phyloP scores from a whole-genome alignment of 2,888 invertebrate genomes.

The Leistus spinibarbis region DNA sequence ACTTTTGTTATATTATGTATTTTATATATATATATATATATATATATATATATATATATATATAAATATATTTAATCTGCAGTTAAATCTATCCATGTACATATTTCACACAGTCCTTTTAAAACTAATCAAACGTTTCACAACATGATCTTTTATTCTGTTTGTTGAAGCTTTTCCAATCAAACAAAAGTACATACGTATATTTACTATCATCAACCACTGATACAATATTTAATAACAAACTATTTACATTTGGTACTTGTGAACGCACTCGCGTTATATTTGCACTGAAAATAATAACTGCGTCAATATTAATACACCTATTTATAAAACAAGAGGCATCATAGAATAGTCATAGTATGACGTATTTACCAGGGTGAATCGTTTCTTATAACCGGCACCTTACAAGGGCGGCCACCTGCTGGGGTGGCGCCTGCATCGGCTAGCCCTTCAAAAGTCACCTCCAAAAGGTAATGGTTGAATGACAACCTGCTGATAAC shows the following conservation, averaged over 20 bases:
- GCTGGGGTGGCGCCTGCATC: not conserved
- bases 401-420: not conserved
- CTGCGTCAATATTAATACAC: slow-evolving; percentile 13
- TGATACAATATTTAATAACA: slow-evolving; percentile 25
- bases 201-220: not conserved
- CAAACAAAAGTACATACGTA: not conserved
- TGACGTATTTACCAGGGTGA: not conserved
- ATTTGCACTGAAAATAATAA: slow-evolving; percentile 17
- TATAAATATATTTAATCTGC: too few species aligned
- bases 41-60: too few species aligned
- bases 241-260: slow-evolving; percentile 19
- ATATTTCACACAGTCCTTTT: too few species aligned
- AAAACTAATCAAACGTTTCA: too few species aligned
- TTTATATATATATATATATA: too few species aligned
- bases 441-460: not conserved
- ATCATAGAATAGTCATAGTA: not conserved
- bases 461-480: not conserved
- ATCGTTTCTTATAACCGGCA: not conserved
- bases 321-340: slow-evolving; percentile 17
- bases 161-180: not conserved
- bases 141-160: not conserved
- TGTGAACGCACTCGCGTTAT: not conserved
- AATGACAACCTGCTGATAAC: not conserved
- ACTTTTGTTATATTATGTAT: too few species aligned
- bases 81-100: too few species aligned